These are phyloP conservation scores for Pogonophryne albipinna DNA, from an alignment of 2,797 vertebrate genomes.

Conservation along the genomic window DNA sequence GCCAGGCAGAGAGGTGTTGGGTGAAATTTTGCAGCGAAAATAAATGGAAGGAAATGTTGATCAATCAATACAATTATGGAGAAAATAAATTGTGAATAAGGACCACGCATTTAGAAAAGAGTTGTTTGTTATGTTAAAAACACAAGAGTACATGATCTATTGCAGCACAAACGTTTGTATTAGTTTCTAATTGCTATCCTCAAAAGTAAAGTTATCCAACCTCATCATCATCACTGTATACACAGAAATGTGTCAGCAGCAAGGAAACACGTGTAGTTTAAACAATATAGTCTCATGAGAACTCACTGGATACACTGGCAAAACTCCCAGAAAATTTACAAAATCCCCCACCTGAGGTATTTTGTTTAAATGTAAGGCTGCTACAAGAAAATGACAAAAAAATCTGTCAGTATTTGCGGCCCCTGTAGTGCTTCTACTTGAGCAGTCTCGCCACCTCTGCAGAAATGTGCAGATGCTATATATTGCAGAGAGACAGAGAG, in stretches of 20 bases:
- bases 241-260: constrained; percentile 25
- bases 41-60: neutral
- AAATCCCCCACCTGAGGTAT: constrained; percentile 20
- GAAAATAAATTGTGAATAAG: no score
- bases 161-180: neutral
- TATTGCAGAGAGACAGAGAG: constrained; percentile 26
- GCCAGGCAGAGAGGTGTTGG: constrained; percentile 1
- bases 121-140: no score
- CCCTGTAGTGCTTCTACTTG: constrained; percentile 26
- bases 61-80: constrained; percentile 9
- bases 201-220: neutral
- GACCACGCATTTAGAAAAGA: no score
- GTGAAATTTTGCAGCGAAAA: constrained; percentile 11
- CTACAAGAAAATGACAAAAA: constrained; percentile 41
- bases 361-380: constrained; percentile 52
- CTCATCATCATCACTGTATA: constrained; percentile 13
- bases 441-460: constrained; percentile 38
- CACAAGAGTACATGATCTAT: neutral
- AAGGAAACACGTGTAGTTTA: constrained; percentile 12
- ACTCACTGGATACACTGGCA: constrained; percentile 12
- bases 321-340: constrained; percentile 38
- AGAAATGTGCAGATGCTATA: constrained; percentile 20
- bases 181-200: constrained; percentile 5
- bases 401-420: constrained; percentile 49
- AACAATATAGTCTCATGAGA: constrained; percentile 36